These are phyloP conservation scores for Elmis aenea DNA, from an alignment of 2,888 invertebrate genomes.

Conservation along the genomic window DNA sequence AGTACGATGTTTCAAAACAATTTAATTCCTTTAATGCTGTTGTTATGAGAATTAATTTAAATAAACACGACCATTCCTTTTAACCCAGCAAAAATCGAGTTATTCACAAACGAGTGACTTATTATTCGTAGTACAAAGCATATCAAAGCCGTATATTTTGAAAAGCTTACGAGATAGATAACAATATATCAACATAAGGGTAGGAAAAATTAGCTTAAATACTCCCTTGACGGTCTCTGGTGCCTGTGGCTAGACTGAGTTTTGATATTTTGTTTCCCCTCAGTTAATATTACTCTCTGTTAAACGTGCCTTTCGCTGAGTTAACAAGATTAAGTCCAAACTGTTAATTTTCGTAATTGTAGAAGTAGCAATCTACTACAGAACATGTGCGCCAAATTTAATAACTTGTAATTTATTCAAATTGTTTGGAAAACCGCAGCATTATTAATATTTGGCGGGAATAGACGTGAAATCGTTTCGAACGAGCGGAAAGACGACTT, in stretches of 20 bases:
- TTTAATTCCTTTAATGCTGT: no score
- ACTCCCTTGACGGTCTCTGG: slow-evolving; percentile 17
- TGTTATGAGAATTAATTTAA: no score
- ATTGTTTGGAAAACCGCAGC: no score
- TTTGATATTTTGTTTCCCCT: slow-evolving; percentile 10
- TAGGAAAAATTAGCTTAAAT: slow-evolving; percentile 21
- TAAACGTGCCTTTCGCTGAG: slow-evolving; percentile 21
- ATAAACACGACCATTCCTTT: no score
- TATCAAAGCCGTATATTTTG: slow-evolving; percentile 15
- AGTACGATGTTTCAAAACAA: no score
- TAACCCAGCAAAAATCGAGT: no score
- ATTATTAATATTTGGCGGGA: no score
- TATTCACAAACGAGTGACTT: no score
- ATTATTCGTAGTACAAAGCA: slow-evolving; percentile 16
- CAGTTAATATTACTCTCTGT: slow-evolving; percentile 13
- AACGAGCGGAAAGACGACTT: no score
- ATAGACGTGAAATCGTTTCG: no score
- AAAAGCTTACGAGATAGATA: slow-evolving; percentile 14
- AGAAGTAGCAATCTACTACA: slow-evolving; percentile 13
- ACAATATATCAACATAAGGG: slow-evolving; percentile 18
- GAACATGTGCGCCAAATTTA: no score
- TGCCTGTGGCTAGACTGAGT: slow-evolving; percentile 18
- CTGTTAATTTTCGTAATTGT: slow-evolving; percentile 20
- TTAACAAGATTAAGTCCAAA: slow-evolving; percentile 21
- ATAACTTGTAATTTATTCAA: no score